Evolutionary conservation across 2,888 invertebrate species (phyloP), one percentile per base, ranked within the genome.

Genomic region (Aricia artaxerxes): DNA sequence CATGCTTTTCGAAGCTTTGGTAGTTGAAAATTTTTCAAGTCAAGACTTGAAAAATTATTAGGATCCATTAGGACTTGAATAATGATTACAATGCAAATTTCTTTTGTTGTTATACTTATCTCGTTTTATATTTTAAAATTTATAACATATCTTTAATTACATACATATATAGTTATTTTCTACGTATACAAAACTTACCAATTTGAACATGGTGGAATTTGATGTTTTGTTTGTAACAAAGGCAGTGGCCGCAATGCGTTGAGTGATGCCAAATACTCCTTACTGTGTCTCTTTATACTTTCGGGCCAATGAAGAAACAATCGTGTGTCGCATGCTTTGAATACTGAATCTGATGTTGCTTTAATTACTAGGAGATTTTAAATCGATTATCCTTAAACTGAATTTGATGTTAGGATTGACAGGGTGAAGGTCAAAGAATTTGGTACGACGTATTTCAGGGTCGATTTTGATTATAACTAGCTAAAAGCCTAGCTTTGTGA

Each of bases 191-290:
- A 7, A 6, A 11, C 86, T 87, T 82, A 89, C 89, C 81, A 87
- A 82, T 85, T 88, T 89, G 80, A 87, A 88, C 89, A 89, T 90
- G 81, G 11, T 85, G 86, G 40, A 73, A 16, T 73, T 24, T 73
- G 7, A n/a, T 44, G 40, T 82, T 84, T 88, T 60, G 7, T 78
- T 75, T 72, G 85, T 82, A 40, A n/a, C 53, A 16, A 75, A 31
- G 24, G 61, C 75, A 79, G 49, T 60, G 61, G 11, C 75, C 64
- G 72, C 61, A 60, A 80, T 83, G 81, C 13, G 7, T 11, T 6
- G 64, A 72, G 38, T 80, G 81, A 78, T 80, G 73, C 73, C n/a
- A 64, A 13, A 24, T 57, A n/a, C 64, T 73, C 24, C 1, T 40
- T 24, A 40, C 40, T 13, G 24, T 38, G 73, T 49, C 76, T 16